Percentiles rank a stretch among this genome's conserved stretches.
phyloP scores from a whole-genome alignment of 2,888 invertebrate species.

The Caenorhabditis sp. region DNA sequence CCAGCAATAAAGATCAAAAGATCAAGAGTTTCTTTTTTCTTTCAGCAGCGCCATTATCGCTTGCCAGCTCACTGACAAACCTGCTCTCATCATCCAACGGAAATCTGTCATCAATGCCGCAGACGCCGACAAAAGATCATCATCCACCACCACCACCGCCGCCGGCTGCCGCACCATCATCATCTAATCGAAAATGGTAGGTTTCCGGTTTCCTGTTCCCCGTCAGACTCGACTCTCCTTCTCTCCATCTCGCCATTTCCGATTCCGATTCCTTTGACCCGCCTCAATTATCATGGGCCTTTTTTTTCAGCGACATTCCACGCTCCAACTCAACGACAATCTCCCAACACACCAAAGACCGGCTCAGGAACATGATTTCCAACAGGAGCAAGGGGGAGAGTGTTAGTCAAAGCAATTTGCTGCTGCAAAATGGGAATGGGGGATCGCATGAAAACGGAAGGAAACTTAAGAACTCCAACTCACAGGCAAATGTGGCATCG shows the following conservation, averaged over 20 bases:
- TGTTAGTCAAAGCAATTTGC: conserved; percentile 65
- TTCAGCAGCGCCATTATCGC: conserved; percentile 59
- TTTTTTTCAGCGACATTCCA: conserved; percentile 69
- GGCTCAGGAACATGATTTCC: conserved; percentile 81
- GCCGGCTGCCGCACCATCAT: conserved; percentile 33
- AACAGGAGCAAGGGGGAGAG: conserved; percentile 72
- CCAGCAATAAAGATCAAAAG: not conserved
- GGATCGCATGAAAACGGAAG: conserved; percentile 29
- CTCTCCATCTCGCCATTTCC: too few species aligned
- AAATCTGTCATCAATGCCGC: conserved; percentile 55
- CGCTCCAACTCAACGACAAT: conserved; percentile 80
- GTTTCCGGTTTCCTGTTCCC: too few species aligned
- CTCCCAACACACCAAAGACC: conserved; percentile 81
- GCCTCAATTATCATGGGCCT: too few species aligned
- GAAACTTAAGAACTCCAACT: conserved; percentile 39
- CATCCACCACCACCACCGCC: conserved; percentile 38
- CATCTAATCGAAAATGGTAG: conserved; percentile 56
- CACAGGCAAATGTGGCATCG: conserved; percentile 69
- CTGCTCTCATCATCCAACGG: conserved; percentile 61
- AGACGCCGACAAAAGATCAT: conserved; percentile 68
- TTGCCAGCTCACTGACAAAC: conserved; percentile 65
- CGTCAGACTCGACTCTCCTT: too few species aligned
- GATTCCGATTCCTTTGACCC: too few species aligned
- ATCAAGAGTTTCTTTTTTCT: not conserved
- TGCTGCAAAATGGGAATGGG: conserved; percentile 7